Conservation (phyloP, 35 echinoderm and acorn worm genomes). For the Lytechinus pictus region DNA sequence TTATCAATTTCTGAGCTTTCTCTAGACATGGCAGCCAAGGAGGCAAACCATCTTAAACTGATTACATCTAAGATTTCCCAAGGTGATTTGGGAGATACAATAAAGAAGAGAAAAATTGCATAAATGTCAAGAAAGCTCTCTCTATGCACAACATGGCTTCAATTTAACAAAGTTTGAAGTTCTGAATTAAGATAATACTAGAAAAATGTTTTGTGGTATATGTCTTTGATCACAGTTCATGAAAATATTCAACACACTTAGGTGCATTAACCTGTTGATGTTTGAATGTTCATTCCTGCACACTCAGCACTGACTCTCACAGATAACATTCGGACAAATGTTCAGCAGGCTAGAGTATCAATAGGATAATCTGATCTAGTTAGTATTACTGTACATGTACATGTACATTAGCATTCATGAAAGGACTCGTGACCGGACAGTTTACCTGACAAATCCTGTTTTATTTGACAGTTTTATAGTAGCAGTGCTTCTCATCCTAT, state of each 20-base stretch:
- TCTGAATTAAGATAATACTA: not conserved
- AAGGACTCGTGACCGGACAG: no score
- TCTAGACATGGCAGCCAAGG: not conserved
- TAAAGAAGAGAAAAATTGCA: not conserved
- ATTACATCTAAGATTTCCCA: not conserved
- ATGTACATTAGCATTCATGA: not conserved
- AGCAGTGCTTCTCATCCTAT: no score
- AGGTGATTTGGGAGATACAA: not conserved
- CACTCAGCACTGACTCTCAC: no score
- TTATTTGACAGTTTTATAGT: no score
- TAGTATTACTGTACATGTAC: no score
- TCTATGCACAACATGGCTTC: not conserved
- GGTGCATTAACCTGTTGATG: not conserved
- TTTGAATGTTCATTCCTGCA: no score
- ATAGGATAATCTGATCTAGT: no score
- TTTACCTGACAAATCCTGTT: no score
- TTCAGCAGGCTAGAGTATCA: no score
- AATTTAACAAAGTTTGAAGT: not conserved
- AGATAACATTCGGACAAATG: no score
- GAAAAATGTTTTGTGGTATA: not conserved
- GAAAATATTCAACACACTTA: not conserved
- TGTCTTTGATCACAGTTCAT: not conserved
- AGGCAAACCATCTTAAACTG: not conserved
- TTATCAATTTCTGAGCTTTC: constrained; percentile 4
- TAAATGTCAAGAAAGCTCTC: not conserved